phyloP scores from a whole-genome alignment of 2,888 invertebrate species.

The Metacarcinus magister region DNA sequence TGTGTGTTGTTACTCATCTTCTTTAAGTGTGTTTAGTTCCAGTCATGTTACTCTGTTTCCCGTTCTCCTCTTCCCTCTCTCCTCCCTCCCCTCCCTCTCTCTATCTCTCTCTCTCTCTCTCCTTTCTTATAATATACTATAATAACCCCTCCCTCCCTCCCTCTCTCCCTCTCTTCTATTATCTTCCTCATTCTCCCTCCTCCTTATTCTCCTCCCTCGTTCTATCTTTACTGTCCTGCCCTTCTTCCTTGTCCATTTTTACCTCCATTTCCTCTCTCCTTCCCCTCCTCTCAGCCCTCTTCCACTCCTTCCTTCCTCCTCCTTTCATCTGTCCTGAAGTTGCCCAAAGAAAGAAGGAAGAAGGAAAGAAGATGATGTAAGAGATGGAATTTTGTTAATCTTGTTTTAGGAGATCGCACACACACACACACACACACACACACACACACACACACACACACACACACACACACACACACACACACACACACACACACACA shows the following conservation, averaged over 20 bases:
- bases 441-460: slow-evolving; percentile 45
- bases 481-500: slow-evolving; percentile 48
- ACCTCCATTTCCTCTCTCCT: neutral
- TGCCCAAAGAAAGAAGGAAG: neutral
- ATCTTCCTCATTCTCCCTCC: neutral
- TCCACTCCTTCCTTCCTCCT: neutral
- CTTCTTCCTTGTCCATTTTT: neutral
- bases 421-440: neutral
- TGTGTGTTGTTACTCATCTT: no score
- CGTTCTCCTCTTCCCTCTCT: neutral
- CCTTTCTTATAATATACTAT: neutral
- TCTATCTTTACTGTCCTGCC: neutral
- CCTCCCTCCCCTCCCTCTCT: neutral
- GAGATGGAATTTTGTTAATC: neutral
- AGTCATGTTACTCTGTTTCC: neutral
- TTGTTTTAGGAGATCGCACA: neutral
- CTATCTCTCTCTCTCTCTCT: neutral
- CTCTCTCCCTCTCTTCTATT: neutral
- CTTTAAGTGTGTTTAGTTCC: no score
- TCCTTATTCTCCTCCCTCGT: neutral
- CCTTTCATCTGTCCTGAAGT: neutral
- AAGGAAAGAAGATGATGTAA: neutral
- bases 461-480: slow-evolving; percentile 48
- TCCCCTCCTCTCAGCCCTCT: neutral
- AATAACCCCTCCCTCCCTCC: neutral